Evolutionary conservation across 2,797 vertebrate species (phyloP).

Genomic region (Pangasius mekongensis): DNA sequence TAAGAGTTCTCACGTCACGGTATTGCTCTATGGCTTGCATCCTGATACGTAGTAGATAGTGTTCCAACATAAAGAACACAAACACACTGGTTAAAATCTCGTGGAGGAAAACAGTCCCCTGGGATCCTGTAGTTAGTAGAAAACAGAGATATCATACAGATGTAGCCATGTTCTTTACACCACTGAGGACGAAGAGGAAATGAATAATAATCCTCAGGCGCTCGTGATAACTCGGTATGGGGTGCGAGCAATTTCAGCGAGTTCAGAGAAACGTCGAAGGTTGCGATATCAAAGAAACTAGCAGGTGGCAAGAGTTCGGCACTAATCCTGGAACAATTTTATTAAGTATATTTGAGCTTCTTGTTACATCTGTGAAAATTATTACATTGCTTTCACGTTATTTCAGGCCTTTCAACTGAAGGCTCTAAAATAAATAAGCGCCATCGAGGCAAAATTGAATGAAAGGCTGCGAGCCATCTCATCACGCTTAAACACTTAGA

Average conservation of each 20-base stretch:
- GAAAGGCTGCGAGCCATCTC: slow-evolving; percentile 1
- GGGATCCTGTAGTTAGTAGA: background rate
- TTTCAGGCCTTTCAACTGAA: slow-evolving; percentile 19
- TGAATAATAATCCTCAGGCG: background rate
- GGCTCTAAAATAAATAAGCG: slow-evolving; percentile 15
- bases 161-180: background rate
- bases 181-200: background rate
- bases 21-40: background rate
- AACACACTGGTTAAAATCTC: background rate
- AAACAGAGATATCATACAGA: background rate
- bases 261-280: background rate
- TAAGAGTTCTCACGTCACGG: background rate
- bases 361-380: slow-evolving; percentile 11
- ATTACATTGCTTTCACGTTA: background rate
- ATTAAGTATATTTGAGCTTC: background rate
- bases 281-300: slow-evolving; percentile 3
- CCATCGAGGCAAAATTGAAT: slow-evolving; percentile 13
- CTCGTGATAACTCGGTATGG: slow-evolving; percentile 14
- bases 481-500: slow-evolving; percentile 1
- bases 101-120: background rate
- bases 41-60: background rate
- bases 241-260: slow-evolving; percentile 6
- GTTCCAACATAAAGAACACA: background rate
- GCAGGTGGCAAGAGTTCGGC: slow-evolving; percentile 4
- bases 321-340: slow-evolving; percentile 22